phyloP scores from a whole-genome alignment of 2,113 vertebrate species.

The Gambusia holbrooki region DNA sequence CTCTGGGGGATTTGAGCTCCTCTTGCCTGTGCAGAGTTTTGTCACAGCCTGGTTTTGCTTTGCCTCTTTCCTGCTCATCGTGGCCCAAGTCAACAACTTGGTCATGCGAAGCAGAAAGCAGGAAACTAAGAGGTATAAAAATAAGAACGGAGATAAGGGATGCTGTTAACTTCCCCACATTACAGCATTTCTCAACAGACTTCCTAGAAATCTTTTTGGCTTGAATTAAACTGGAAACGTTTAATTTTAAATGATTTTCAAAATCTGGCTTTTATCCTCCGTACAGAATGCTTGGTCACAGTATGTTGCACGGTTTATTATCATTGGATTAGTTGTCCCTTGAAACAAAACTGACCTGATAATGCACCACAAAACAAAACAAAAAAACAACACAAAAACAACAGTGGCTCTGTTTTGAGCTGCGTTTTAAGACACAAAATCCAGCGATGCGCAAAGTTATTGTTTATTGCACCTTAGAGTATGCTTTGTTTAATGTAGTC shows the following conservation, averaged over 20 bases:
- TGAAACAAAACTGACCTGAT: too few species aligned
- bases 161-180: too few species aligned
- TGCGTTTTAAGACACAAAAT: too few species aligned
- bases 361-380: too few species aligned
- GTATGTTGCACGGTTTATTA: neutral
- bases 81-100: neutral
- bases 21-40: slow-evolving; percentile 8
- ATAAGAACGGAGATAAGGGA: neutral
- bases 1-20: slow-evolving; percentile 51
- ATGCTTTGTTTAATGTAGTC: too few species aligned
- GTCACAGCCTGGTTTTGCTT: slow-evolving; percentile 4
- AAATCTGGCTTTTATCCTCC: neutral
- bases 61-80: slow-evolving; percentile 3
- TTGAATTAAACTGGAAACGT: neutral
- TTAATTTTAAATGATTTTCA: neutral
- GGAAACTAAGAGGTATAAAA: neutral
- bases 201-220: neutral
- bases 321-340: too few species aligned
- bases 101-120: neutral
- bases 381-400: too few species aligned
- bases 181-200: neutral
- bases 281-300: neutral
- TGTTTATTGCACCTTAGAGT: too few species aligned
- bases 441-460: too few species aligned
- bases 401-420: too few species aligned